Evolutionary conservation across 2,888 invertebrate species (phyloP).

Genomic region (Conomelus anceps): DNA sequence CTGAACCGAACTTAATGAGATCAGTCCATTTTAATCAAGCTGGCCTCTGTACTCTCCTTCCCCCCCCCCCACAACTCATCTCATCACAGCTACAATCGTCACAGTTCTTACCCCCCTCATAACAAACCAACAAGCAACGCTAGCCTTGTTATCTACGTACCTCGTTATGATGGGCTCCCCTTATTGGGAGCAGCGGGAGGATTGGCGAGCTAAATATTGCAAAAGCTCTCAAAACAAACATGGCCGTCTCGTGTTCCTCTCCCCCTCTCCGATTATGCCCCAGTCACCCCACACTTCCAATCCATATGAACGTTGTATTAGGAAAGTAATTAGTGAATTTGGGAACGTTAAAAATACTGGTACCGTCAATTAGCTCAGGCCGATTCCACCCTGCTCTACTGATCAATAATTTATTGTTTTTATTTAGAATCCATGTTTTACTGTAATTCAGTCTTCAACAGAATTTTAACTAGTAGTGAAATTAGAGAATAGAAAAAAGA

Average conservation of each 20-base stretch:
- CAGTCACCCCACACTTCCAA: neutral
- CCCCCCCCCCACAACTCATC: neutral
- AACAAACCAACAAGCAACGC: neutral
- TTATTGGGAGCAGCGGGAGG: neutral
- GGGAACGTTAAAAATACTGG: neutral
- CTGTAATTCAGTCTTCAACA: too few relatives aligned
- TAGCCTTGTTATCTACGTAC: neutral
- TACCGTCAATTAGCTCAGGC: neutral
- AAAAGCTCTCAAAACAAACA: neutral
- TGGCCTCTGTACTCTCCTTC: neutral
- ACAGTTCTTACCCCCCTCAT: neutral
- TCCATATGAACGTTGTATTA: neutral
- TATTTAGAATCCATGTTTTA: too few relatives aligned
- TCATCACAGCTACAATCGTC: neutral
- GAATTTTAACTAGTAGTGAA: too few relatives aligned
- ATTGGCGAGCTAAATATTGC: neutral
- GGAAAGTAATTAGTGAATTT: neutral
- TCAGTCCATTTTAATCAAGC: neutral
- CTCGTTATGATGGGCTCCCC: neutral
- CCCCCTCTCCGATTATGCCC: neutral
- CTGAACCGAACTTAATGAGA: neutral
- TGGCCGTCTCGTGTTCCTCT: neutral
- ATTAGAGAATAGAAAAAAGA: too few relatives aligned
- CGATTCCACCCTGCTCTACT: neutral
- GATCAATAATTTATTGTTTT: too few relatives aligned